These are phyloP conservation scores for Chalcosyrphus nemorum DNA, from an alignment of 2,888 invertebrate genomes.

Conservation along the genomic window DNA sequence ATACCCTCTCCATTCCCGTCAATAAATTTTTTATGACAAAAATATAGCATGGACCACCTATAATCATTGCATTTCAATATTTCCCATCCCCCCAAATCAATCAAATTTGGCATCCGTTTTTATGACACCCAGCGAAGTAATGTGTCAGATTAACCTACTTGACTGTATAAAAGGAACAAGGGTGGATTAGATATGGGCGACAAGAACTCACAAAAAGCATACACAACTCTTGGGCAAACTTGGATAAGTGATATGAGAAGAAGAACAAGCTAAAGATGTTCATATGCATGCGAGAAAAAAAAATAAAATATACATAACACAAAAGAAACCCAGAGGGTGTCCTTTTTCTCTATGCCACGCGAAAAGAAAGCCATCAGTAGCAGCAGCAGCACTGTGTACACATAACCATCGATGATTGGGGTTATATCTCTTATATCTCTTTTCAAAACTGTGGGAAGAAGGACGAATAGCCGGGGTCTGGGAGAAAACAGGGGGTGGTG, in stretches of 20 bases:
- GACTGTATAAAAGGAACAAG: neutral
- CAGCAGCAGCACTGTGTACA: constrained; percentile 16
- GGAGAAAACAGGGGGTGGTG: neutral
- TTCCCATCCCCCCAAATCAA: constrained; percentile 55
- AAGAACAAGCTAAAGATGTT: constrained; percentile 28
- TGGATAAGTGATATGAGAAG: constrained; percentile 30
- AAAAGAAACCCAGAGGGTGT: constrained; percentile 31
- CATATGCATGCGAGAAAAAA: constrained; percentile 16
- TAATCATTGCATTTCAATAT: neutral
- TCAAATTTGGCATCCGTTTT: constrained; percentile 55
- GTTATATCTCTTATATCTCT: constrained; percentile 6
- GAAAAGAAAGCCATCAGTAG: constrained; percentile 23
- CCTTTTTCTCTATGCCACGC: constrained; percentile 2
- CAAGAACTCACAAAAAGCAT: neutral
- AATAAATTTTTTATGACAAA: neutral
- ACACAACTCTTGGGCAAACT: constrained; percentile 16
- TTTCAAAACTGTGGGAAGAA: neutral
- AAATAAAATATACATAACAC: no score
- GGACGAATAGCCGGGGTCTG: neutral
- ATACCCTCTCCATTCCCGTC: neutral
- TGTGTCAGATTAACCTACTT: constrained; percentile 54
- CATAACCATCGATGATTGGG: constrained; percentile 51
- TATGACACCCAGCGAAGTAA: constrained; percentile 46
- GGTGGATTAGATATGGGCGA: neutral
- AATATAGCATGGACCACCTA: neutral